Evolutionary conservation across 2,113 vertebrate species (phyloP).

Genomic region (Nipponia nippon): DNA sequence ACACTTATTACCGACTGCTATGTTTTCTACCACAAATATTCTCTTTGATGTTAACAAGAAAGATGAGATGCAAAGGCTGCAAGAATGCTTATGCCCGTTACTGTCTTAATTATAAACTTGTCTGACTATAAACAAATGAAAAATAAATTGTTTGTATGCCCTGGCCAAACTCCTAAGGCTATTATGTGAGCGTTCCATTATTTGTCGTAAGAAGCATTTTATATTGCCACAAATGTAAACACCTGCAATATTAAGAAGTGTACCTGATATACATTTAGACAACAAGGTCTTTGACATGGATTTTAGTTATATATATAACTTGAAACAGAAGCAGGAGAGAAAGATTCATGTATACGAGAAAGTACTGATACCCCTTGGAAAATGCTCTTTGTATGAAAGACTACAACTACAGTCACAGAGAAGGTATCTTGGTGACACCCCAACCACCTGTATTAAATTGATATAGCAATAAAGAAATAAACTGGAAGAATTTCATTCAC

Average conservation of each 20-base stretch:
- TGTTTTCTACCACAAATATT: conserved; percentile 10
- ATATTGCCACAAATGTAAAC: neutral
- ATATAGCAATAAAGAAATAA: neutral
- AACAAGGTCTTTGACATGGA: neutral
- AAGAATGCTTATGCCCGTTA: neutral
- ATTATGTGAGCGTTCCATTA: neutral
- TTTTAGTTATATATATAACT: neutral
- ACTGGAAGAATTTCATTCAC: neutral
- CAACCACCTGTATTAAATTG: neutral
- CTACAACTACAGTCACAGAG: neutral
- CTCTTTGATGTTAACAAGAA: conserved; percentile 28
- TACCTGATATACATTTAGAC: neutral
- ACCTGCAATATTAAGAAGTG: neutral
- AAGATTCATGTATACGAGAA: neutral
- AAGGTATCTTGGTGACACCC: neutral
- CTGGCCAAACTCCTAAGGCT: neutral
- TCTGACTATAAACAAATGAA: neutral
- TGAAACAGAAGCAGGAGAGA: neutral
- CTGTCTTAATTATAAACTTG: conserved; percentile 17
- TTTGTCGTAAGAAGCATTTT: neutral
- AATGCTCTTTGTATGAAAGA: neutral
- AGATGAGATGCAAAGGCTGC: neutral
- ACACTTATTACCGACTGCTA: neutral
- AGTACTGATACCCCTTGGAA: neutral
- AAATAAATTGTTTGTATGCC: neutral